phyloP scores from a whole-genome alignment of 1,140 invertebrate species.

The Hermatobates lingyangjiaoensis region DNA sequence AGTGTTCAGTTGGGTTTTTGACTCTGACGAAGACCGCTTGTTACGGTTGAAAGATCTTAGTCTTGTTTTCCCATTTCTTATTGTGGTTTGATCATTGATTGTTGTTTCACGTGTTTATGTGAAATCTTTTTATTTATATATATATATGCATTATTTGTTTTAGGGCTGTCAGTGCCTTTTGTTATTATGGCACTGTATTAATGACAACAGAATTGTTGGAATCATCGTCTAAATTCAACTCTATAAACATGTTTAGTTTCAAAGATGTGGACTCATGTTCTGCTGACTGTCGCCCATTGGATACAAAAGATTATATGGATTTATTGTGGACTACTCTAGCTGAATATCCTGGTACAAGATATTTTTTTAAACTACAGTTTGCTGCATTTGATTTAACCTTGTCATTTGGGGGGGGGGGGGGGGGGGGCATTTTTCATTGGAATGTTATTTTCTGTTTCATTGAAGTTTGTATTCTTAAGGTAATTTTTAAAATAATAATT shows the following conservation, averaged over 20 bases:
- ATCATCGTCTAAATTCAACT: conserved; percentile 31
- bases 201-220: conserved; percentile 90
- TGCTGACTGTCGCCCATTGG: conserved; percentile 52
- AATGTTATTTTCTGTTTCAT: conserved; percentile 5
- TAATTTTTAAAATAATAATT: no score
- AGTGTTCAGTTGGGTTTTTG: no score
- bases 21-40: no score
- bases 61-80: no score
- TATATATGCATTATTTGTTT: no score
- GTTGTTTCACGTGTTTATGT: no score
- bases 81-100: no score
- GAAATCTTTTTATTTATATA: no score
- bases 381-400: no score
- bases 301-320: conserved; percentile 78
- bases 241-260: conserved; percentile 21
- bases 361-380: conserved; percentile 7
- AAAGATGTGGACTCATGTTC: conserved; percentile 31
- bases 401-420: no score
- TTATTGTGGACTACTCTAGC: conserved; percentile 85
- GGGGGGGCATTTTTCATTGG: neutral
- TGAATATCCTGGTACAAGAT: conserved; percentile 68
- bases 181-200: conserved; percentile 86
- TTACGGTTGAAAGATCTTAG: no score
- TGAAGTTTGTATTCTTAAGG: no score
- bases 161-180: conserved; percentile 86